These are phyloP conservation scores for Plebejus melissa DNA, from an alignment of 2,888 invertebrate genomes.

Conservation along the genomic window DNA sequence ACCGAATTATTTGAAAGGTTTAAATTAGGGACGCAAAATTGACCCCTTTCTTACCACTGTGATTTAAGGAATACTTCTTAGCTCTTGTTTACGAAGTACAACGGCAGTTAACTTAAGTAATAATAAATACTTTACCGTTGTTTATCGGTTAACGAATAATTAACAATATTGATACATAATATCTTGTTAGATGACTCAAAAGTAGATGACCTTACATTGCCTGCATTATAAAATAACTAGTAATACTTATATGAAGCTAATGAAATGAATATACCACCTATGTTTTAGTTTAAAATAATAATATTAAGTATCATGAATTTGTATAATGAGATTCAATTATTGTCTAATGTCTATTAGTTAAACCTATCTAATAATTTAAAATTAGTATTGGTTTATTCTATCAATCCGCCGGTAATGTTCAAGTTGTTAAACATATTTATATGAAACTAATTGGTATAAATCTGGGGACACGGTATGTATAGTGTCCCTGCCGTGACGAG, in stretches of 20 bases:
- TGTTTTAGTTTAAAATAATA: too few species aligned
- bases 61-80: neutral
- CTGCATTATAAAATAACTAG: neutral
- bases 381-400: too few species aligned
- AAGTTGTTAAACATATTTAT: too few species aligned
- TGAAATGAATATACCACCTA: too few species aligned
- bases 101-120: neutral
- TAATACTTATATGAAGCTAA: neutral
- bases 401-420: too few species aligned
- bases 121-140: neutral
- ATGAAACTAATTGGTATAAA: too few species aligned
- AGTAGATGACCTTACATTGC: neutral
- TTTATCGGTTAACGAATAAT: conserved; percentile 6
- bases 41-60: neutral
- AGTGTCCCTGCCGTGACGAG: too few species aligned
- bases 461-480: too few species aligned
- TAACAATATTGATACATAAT: neutral
- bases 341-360: too few species aligned
- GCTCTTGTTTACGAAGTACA: neutral
- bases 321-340: too few species aligned
- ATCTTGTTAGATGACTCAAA: neutral
- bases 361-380: too few species aligned
- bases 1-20: neutral
- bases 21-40: neutral
- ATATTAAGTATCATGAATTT: too few species aligned